Evolutionary conservation across 2,888 invertebrate species (phyloP).

Genomic region (Corbicula japonica): DNA sequence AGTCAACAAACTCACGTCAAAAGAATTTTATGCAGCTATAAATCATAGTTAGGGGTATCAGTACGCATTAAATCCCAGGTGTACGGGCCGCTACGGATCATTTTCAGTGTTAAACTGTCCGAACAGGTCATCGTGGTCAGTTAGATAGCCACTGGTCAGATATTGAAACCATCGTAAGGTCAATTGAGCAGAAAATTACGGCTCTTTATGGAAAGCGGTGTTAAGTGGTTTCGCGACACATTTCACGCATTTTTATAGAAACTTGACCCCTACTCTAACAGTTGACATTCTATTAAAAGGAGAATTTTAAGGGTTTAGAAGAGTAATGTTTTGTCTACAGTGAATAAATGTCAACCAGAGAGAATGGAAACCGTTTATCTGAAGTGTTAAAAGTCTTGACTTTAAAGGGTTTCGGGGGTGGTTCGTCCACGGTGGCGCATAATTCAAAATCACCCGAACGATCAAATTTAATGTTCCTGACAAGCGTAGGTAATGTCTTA

Average conservation of each 20-base stretch:
- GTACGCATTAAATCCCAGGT: constrained; percentile 6
- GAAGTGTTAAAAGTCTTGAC: neutral
- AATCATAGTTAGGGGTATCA: constrained; percentile 12
- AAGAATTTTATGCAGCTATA: constrained; percentile 10
- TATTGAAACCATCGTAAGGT: constrained; percentile 25
- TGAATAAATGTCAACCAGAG: constrained; percentile 49
- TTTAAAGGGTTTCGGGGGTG: neutral
- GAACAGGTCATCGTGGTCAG: neutral
- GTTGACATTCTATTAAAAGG: constrained; percentile 26
- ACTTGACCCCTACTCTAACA: constrained; percentile 30
- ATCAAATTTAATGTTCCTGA: too few relatives aligned
- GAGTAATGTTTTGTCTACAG: constrained; percentile 17
- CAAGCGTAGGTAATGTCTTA: too few relatives aligned
- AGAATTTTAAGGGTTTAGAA: neutral
- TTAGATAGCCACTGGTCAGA: constrained; percentile 14
- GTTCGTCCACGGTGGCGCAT: too few relatives aligned
- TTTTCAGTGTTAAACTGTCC: neutral
- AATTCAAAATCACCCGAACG: too few relatives aligned
- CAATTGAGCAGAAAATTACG: constrained; percentile 49
- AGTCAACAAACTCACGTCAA: constrained; percentile 18
- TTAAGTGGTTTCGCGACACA: constrained; percentile 22
- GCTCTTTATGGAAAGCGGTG: constrained; percentile 1
- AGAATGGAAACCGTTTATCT: constrained; percentile 9
- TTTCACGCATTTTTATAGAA: constrained; percentile 28
- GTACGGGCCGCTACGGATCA: neutral